phyloP scores from a whole-genome alignment of 2,888 invertebrate genomes.

The Exephanes ischioxanthus region DNA sequence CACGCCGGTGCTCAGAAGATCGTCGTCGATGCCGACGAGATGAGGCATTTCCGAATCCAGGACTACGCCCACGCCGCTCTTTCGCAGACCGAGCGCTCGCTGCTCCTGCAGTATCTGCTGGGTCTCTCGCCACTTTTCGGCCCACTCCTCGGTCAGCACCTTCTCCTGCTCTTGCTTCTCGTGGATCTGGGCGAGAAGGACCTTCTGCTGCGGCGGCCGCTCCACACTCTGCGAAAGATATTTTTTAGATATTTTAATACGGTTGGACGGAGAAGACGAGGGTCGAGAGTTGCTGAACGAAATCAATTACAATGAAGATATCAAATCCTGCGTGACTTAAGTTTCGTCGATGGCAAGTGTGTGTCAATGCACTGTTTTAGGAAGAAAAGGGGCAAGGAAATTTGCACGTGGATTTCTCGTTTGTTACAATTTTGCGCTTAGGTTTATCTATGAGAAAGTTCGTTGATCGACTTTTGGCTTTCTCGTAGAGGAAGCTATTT shows the following conservation, averaged over 20 bases:
- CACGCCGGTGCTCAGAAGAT: conserved; percentile 95
- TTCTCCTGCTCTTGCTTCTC: conserved; percentile 96
- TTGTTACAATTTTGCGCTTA: too few relatives aligned
- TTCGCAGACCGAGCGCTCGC: conserved; percentile 93
- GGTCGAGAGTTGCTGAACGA: neutral
- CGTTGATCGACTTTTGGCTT: too few relatives aligned
- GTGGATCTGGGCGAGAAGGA: conserved; percentile 92
- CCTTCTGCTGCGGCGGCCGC: conserved; percentile 86
- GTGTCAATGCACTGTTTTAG: too few relatives aligned
- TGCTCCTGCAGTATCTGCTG: conserved; percentile 95
- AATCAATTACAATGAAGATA: too few relatives aligned
- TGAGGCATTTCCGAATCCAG: conserved; percentile 96
- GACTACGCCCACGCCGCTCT: conserved; percentile 95
- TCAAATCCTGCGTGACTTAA: too few relatives aligned
- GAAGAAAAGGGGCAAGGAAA: too few relatives aligned
- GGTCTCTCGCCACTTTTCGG: conserved; percentile 96
- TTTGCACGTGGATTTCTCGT: too few relatives aligned
- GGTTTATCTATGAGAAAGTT: too few relatives aligned
- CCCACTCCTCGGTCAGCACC: conserved; percentile 96
- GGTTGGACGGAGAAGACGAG: neutral
- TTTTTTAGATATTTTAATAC: too few relatives aligned
- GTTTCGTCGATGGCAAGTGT: too few relatives aligned
- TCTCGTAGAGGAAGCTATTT: too few relatives aligned
- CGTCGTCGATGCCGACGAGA: conserved; percentile 96
- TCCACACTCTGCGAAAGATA: conserved; percentile 84